Evolutionary conservation across 2,113 vertebrate species (phyloP).

Genomic region (Hiodon tergisus): DNA sequence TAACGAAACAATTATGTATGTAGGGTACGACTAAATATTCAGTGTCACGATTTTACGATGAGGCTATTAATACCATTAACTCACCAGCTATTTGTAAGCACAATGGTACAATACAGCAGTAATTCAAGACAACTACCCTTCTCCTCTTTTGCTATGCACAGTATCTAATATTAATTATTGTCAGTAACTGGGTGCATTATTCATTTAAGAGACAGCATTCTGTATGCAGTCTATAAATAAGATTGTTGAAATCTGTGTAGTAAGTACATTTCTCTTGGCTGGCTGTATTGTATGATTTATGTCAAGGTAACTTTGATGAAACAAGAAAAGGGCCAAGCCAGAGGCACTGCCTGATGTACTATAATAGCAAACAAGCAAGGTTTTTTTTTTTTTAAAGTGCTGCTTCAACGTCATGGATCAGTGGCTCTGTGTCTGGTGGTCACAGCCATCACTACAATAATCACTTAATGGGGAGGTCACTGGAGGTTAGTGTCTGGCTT

Average conservation of each 20-base stretch:
- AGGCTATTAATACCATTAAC: too few species aligned
- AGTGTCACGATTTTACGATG: too few species aligned
- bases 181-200: too few species aligned
- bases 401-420: neutral
- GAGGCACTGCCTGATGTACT: neutral
- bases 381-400: neutral
- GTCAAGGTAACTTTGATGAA: neutral
- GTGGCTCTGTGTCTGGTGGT: neutral
- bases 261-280: neutral
- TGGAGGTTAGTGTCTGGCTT: neutral
- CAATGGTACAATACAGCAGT: too few species aligned
- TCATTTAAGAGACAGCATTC: neutral
- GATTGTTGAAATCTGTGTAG: neutral
- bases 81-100: too few species aligned
- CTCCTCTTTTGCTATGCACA: too few species aligned
- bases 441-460: constrained; percentile 5
- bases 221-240: neutral
- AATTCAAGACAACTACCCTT: too few species aligned
- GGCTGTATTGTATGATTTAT: neutral
- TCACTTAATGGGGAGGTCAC: constrained; percentile 11
- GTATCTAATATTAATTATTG: too few species aligned
- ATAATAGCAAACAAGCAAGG: neutral
- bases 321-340: neutral
- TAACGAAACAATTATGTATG: too few species aligned
- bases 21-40: too few species aligned